Percentiles rank a stretch among this genome's conserved stretches.
Conservation (phyloP, 2,113 vertebrate species). For the Cavia porcellus region DNA sequence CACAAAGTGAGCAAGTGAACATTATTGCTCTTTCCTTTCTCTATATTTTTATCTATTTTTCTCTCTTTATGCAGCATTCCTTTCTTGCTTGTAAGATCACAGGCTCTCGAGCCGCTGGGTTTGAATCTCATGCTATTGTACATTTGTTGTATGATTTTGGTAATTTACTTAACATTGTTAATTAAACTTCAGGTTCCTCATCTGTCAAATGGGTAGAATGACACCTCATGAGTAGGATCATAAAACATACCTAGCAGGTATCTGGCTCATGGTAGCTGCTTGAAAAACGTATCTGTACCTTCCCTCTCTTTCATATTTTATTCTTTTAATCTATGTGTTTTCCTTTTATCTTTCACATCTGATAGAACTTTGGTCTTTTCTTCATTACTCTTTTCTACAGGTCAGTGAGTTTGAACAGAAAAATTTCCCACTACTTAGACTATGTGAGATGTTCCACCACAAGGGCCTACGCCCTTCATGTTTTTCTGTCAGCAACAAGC, state of each 20-base stretch:
- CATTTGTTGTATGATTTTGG: background rate
- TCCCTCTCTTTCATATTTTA: conserved; percentile 11
- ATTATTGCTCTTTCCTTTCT: background rate
- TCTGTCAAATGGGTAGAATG: conserved; percentile 28
- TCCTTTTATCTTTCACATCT: background rate
- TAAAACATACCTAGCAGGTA: background rate
- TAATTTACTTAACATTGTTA: background rate
- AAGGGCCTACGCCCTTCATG: conserved; percentile 3
- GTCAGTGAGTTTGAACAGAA: background rate
- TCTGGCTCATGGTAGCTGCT: background rate
- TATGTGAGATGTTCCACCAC: background rate
- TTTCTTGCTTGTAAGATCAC: background rate
- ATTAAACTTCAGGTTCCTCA: background rate
- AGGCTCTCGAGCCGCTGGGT: background rate
- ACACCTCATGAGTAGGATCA: background rate
- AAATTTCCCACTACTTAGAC: background rate
- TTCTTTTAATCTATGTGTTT: background rate
- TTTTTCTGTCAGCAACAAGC: background rate
- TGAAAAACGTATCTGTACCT: background rate
- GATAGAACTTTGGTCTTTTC: background rate
- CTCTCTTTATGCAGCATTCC: background rate
- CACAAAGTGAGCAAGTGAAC: background rate
- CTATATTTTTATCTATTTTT: background rate
- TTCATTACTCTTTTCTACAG: conserved; percentile 18
- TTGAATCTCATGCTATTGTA: background rate